Percentiles rank a stretch among this genome's conserved stretches.
phyloP scores from a whole-genome alignment of 2,888 invertebrate genomes.

The Chaitophorus viminalis region DNA sequence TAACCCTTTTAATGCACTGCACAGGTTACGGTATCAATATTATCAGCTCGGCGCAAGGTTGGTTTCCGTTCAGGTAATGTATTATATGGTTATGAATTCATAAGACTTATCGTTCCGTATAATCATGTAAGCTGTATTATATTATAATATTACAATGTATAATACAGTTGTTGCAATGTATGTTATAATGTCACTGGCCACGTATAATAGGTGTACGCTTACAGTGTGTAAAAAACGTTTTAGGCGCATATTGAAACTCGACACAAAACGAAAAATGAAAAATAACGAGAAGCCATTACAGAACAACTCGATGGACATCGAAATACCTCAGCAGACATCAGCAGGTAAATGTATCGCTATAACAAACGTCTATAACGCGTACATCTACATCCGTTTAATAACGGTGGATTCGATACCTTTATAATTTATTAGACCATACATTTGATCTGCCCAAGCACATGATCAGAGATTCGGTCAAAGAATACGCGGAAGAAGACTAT shows the following conservation, averaged over 20 bases:
- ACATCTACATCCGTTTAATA: background rate
- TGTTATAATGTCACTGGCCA: background rate
- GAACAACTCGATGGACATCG: background rate
- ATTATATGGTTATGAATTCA: background rate
- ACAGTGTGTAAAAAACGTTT: background rate
- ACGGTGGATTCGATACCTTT: background rate
- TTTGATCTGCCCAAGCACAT: conserved; percentile 44
- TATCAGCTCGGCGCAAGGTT: conserved; percentile 28
- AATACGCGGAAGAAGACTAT: conserved; percentile 31
- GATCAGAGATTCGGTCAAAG: conserved; percentile 39
- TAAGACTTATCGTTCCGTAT: background rate
- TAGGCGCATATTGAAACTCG: conserved; percentile 38
- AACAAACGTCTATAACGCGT: background rate
- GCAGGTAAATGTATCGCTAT: conserved; percentile 12
- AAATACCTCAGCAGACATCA: conserved; percentile 12
- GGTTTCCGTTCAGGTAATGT: conserved; percentile 55
- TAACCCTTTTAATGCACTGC: conserved; percentile 5
- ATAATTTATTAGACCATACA: background rate
- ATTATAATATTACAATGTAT: background rate
- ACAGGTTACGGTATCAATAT: conserved; percentile 13
- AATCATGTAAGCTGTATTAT: background rate
- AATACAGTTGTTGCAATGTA: background rate
- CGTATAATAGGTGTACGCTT: background rate
- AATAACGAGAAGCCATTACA: background rate
- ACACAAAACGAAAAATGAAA: background rate